These are phyloP conservation scores for Agrypnus murinus DNA, from an alignment of 2,888 invertebrate genomes.

Conservation along the genomic window DNA sequence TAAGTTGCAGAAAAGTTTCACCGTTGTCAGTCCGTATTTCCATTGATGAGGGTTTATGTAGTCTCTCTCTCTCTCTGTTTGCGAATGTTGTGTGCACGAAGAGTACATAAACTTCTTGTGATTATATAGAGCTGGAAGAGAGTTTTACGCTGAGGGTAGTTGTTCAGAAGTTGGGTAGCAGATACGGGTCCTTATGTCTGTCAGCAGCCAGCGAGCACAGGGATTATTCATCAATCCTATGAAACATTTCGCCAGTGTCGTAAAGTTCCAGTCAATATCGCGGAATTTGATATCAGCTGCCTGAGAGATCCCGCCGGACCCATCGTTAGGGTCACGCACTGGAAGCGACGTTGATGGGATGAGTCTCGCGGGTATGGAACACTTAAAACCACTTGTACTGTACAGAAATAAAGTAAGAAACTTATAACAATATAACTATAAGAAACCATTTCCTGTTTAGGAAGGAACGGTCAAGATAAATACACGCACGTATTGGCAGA, in stretches of 20 bases:
- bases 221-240: slow-evolving; percentile 57
- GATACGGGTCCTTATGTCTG: slow-evolving; percentile 48
- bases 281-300: slow-evolving; percentile 54
- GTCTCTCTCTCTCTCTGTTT: too few species aligned
- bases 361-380: slow-evolving; percentile 48
- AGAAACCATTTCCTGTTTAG: too few species aligned
- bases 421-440: neutral
- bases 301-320: slow-evolving; percentile 52
- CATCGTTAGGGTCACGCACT: slow-evolving; percentile 56
- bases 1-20: neutral
- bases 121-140: slow-evolving; percentile 37
- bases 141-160: slow-evolving; percentile 31
- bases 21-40: neutral
- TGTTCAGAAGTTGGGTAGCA: slow-evolving; percentile 14
- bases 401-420: slow-evolving; percentile 27
- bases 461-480: too few species aligned
- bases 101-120: slow-evolving; percentile 18
- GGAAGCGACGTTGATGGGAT: slow-evolving; percentile 49
- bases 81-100: slow-evolving; percentile 1
- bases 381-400: slow-evolving; percentile 46
- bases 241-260: slow-evolving; percentile 49
- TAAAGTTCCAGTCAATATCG: slow-evolving; percentile 52
- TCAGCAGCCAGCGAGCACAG: slow-evolving; percentile 50
- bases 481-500: neutral
- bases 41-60: slow-evolving; percentile 6